A percentile compares a stretch with the other conserved stretches of the same genome.
phyloP scores from a whole-genome alignment of 2,888 invertebrate genomes.

The Corbicula japonica region DNA sequence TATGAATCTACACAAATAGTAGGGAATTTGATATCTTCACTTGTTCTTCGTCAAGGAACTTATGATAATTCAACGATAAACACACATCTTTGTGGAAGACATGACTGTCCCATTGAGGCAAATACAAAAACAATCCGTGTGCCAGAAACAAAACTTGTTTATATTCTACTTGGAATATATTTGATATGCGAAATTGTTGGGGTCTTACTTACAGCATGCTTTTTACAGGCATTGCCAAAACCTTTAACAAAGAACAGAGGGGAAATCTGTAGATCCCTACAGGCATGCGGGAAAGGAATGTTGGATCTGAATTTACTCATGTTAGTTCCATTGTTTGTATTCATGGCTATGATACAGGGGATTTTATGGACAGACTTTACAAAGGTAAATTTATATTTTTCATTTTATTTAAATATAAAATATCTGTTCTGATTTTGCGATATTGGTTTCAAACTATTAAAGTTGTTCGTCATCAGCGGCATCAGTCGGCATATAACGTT shows the following conservation, averaged over 20 bases:
- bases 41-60: slow-evolving; percentile 74
- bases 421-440: no score
- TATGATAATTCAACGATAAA: slow-evolving; percentile 54
- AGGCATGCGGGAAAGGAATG: slow-evolving; percentile 70
- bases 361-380: slow-evolving; percentile 83
- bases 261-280: slow-evolving; percentile 57
- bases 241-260: slow-evolving; percentile 46
- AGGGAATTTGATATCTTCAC: slow-evolving; percentile 82
- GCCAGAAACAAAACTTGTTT: slow-evolving; percentile 71
- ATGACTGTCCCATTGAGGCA: slow-evolving; percentile 70
- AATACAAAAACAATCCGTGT: slow-evolving; percentile 70
- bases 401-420: no score
- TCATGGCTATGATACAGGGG: slow-evolving; percentile 82
- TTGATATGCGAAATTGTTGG: slow-evolving; percentile 77
- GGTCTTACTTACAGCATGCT: slow-evolving; percentile 71
- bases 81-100: slow-evolving; percentile 70
- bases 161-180: slow-evolving; percentile 78
- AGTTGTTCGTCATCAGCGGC: no score
- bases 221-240: slow-evolving; percentile 72
- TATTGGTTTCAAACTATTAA: no score
- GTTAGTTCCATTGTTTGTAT: slow-evolving; percentile 81
- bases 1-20: slow-evolving; percentile 81
- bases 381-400: no score
- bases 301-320: slow-evolving; percentile 73
- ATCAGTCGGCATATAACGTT: no score